Conservation (phyloP, 2,888 invertebrate genomes). For the Metallyticus violacea region DNA sequence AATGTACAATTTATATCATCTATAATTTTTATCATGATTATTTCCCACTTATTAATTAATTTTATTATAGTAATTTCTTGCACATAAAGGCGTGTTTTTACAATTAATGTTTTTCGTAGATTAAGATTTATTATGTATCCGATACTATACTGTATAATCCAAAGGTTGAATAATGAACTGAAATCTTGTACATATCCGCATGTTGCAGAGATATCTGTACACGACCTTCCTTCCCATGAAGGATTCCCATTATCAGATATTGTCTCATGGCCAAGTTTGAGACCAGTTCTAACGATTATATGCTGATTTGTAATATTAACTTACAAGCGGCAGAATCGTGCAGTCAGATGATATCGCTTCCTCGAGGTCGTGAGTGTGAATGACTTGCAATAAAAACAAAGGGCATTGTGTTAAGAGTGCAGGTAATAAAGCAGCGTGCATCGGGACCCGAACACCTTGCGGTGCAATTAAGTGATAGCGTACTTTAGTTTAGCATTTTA, state of each 20-base stretch:
- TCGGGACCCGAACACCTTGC: background rate
- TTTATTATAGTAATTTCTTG: too few relatives aligned
- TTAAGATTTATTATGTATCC: too few relatives aligned
- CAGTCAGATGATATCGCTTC: background rate
- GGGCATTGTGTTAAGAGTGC: background rate
- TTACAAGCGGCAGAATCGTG: background rate
- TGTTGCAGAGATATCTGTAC: background rate
- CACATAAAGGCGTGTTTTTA: too few relatives aligned
- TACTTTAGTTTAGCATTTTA: background rate
- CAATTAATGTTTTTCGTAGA: too few relatives aligned
- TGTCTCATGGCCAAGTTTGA: background rate
- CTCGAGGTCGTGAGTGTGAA: background rate
- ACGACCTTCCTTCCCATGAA: background rate
- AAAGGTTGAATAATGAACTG: too few relatives aligned
- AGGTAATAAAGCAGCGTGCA: background rate
- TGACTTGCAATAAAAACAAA: background rate
- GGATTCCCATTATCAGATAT: too few relatives aligned
- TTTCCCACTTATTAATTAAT: too few relatives aligned
- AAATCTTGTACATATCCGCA: too few relatives aligned
- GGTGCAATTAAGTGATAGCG: background rate
- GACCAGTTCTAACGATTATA: background rate
- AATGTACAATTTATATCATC: too few relatives aligned
- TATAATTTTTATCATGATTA: too few relatives aligned
- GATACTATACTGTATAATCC: too few relatives aligned
- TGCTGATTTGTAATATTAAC: background rate